Base-by-base conservation (phyloP, 2,113 vertebrate species). In the Mus pahari region DNA sequence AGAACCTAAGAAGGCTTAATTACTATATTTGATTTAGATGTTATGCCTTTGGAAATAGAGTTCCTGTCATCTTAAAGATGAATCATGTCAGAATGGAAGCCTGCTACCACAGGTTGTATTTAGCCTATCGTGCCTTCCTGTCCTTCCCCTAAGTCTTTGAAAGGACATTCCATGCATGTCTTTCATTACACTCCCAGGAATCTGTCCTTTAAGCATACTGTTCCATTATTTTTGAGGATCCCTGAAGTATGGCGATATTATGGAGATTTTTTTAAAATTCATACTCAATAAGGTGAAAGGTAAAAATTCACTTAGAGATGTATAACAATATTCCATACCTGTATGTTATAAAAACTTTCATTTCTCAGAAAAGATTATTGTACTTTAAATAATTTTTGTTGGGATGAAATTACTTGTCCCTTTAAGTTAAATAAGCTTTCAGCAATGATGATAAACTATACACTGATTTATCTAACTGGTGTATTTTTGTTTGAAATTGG, bases 341-440 rank as follows among this genome's bases (percentile, higher is more conserved):
- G 26, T 22, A 86, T 86, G 26, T 70, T 92, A 64, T 22, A 45
- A 22, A n/a, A 81, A 60, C 50, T 88, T 58, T 84, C 66, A 90
- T n/a, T 91, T 91, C 50, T 87, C 93, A 17, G 77, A 68, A 74
- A 96, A 75, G 6, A 74, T 74, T 82, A 68, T 60, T 90, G 9
- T 60, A 7, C 33, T 94, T 90, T 87, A 64, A 89, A 75, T 7
- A 86, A 71, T 77, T 89, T 89, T 39, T 73, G 22, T 39, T 73
- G 39, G n/a, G 39, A 73, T 73, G 64, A 39, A 22, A 79, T 70
- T 78, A 74, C 64, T 73, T 92, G 7, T 66, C 2, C 7, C 26
- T 94, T 90, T 90, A 17, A 11, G 48, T 79, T 50, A 90, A 81
- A 71, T 62, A 94, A 66, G 3, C 39, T 62, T 90, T 94, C 17